Conservation (phyloP, 1,140 invertebrate species). For the Melipona quadrifasciata region DNA sequence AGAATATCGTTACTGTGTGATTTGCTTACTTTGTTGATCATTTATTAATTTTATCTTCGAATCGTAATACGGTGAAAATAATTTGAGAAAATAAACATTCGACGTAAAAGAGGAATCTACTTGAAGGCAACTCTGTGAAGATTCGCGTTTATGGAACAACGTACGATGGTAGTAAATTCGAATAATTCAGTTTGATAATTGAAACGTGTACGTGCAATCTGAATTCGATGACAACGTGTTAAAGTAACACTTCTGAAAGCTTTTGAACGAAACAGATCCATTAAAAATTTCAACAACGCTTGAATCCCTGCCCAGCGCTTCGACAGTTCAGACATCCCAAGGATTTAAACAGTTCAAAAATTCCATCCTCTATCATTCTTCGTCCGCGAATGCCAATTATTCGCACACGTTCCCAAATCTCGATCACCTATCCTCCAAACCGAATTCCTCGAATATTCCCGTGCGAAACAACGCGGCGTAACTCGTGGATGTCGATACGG, state of each 20-base stretch:
- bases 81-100: neutral
- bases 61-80: neutral
- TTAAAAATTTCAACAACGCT: neutral
- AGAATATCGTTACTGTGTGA: neutral
- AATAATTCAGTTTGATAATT: neutral
- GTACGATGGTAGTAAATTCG: too few relatives aligned
- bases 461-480: neutral
- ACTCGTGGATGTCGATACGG: neutral
- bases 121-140: neutral
- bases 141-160: too few relatives aligned
- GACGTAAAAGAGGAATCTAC: too few relatives aligned
- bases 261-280: neutral
- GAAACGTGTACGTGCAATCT: neutral
- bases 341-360: conserved; percentile 1
- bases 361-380: conserved; percentile 3
- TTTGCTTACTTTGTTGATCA: too few relatives aligned
- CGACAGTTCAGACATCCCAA: neutral
- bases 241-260: neutral
- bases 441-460: conserved; percentile 10
- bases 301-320: too few relatives aligned
- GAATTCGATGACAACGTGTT: neutral
- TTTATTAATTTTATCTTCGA: neutral
- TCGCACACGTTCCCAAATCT: conserved; percentile 3
- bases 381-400: conserved; percentile 4
- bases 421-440: neutral